Conservation (phyloP, 2,888 invertebrate genomes). For the Andrena bucephala region DNA sequence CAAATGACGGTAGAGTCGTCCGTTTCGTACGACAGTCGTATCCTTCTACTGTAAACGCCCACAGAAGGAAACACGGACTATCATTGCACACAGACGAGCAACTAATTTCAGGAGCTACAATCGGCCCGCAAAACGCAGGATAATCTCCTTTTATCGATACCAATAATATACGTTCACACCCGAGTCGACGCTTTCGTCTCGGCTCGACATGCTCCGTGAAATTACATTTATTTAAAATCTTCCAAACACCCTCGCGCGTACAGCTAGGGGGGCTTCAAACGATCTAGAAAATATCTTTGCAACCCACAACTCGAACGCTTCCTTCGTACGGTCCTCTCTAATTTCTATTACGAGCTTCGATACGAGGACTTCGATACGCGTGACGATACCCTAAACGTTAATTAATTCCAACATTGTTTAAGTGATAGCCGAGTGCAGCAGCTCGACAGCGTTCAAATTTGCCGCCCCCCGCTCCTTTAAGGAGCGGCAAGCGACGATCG, state of each 20-base stretch:
- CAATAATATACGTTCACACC: neutral
- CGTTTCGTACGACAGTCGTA: neutral
- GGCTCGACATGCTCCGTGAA: constrained; percentile 4
- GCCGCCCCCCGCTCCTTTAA: neutral
- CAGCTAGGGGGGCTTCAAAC: neutral
- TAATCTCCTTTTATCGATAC: neutral
- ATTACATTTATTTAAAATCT: constrained; percentile 20
- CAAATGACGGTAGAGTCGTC: constrained; percentile 6
- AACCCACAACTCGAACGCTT: constrained; percentile 9
- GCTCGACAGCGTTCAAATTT: constrained; percentile 15
- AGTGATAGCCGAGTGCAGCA: constrained; percentile 41
- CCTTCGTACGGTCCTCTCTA: neutral
- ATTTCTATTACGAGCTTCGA: neutral
- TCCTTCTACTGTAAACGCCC: neutral
- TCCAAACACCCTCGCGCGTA: constrained; percentile 5
- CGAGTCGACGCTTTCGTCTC: neutral
- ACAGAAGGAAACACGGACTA: constrained; percentile 4
- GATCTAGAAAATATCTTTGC: no score
- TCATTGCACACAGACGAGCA: neutral
- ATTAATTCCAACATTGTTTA: constrained; percentile 27
- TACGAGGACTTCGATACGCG: constrained; percentile 10
- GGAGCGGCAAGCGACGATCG: constrained; percentile 5
- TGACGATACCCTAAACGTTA: constrained; percentile 13
- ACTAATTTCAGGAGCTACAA: constrained; percentile 14
- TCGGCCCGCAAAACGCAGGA: constrained; percentile 1